Evolutionary conservation across 2,888 invertebrate genomes (phyloP).

Genomic region (Autographa gamma): DNA sequence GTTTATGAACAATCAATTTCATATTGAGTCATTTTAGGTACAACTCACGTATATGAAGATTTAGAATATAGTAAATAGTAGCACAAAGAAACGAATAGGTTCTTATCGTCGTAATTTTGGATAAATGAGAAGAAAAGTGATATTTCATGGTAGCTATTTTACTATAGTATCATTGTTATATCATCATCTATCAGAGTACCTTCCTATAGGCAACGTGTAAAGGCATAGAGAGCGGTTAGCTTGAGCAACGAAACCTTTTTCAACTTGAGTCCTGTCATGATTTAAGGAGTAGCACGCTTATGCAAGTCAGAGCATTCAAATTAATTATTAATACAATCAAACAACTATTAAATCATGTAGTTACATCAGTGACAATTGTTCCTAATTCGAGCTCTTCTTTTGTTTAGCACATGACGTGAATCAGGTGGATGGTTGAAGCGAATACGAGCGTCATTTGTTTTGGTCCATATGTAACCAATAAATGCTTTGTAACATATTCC

Average conservation of each 20-base stretch:
- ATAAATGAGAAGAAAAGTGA: neutral
- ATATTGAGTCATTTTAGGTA: too few species aligned
- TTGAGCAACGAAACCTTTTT: neutral
- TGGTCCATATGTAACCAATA: neutral
- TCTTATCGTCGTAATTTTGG: too few species aligned
- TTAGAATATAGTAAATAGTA: too few species aligned
- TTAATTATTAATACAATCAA: neutral
- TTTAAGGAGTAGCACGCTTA: neutral
- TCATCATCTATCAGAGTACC: neutral
- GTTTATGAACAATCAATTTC: too few species aligned
- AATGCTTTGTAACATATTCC: neutral
- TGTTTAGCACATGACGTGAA: neutral
- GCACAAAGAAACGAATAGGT: too few species aligned
- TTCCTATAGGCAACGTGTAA: too few species aligned
- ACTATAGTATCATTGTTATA: neutral
- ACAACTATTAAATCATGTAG: neutral
- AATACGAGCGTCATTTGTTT: neutral
- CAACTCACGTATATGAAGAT: too few species aligned
- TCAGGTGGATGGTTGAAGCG: neutral
- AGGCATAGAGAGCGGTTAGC: neutral
- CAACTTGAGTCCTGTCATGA: neutral
- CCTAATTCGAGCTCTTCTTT: neutral
- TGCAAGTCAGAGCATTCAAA: neutral
- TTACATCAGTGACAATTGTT: neutral
- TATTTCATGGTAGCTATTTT: neutral